Conservation (phyloP, 1,140 invertebrate species). For the Bombus ignitus region DNA sequence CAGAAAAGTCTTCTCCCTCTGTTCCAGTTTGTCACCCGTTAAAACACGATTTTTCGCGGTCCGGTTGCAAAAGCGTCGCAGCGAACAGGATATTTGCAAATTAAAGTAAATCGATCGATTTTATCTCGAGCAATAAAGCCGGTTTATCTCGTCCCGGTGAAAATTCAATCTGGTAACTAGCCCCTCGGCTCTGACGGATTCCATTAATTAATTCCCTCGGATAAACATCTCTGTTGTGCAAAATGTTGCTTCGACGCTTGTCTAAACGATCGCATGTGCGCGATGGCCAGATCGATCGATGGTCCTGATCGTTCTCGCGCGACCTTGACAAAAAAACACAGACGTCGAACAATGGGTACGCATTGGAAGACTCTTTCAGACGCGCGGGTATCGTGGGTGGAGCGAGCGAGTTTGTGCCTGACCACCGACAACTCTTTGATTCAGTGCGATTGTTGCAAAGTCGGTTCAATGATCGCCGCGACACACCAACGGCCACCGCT, state of each 20-base stretch:
- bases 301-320: not conserved
- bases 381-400: constrained; percentile 68
- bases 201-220: constrained; percentile 20
- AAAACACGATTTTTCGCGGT: constrained; percentile 7
- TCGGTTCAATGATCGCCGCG: constrained; percentile 74
- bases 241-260: not conserved
- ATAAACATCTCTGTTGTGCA: not conserved
- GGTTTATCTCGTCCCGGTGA: constrained; percentile 25
- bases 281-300: not conserved
- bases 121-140: constrained; percentile 28
- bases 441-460: constrained; percentile 72
- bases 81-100: not conserved
- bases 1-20: not conserved
- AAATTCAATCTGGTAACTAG: constrained; percentile 18
- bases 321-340: not conserved
- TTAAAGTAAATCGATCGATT: constrained; percentile 29
- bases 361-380: constrained; percentile 32
- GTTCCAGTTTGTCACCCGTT: not conserved
- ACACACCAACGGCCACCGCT: constrained; percentile 47
- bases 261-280: not conserved
- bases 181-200: not conserved
- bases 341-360: constrained; percentile 24
- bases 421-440: constrained; percentile 78
- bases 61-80: no score
- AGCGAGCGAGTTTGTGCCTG: constrained; percentile 73